Evolutionary conservation across 2,797 vertebrate species (phyloP).

Genomic region (Lacerta viridis): DNA sequence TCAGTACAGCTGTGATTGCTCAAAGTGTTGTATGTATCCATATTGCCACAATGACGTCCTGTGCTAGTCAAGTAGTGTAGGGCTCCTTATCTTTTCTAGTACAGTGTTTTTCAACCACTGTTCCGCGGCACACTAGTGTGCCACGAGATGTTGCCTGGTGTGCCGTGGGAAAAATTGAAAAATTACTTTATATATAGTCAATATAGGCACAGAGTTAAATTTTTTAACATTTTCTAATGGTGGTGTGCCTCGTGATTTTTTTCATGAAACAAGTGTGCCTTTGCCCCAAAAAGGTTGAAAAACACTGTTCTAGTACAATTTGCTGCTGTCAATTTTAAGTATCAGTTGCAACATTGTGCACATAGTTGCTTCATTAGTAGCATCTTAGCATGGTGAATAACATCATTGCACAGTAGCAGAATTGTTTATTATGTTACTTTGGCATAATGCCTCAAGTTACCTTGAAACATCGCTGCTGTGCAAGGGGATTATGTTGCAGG

Average conservation of each 20-base stretch:
- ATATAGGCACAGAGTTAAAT: too few relatives aligned
- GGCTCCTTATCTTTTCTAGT: background rate
- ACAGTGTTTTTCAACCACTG: too few relatives aligned
- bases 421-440: background rate
- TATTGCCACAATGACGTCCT: background rate
- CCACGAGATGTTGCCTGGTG: too few relatives aligned
- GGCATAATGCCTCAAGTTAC: background rate
- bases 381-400: background rate
- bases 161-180: too few relatives aligned
- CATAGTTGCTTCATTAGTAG: background rate
- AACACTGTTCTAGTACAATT: background rate
- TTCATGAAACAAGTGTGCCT: too few relatives aligned
- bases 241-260: too few relatives aligned
- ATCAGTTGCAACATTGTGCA: background rate
- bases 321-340: background rate
- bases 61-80: background rate
- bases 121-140: too few relatives aligned
- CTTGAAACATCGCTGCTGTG: background rate
- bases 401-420: background rate
- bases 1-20: background rate
- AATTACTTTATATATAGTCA: too few relatives aligned
- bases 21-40: background rate
- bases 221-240: too few relatives aligned
- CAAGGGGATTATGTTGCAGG: background rate
- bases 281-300: too few relatives aligned